A percentile compares a stretch with the other conserved stretches of the same genome.
These are phyloP conservation scores for Microcaecilia unicolor DNA, from an alignment of 2,797 vertebrate species.

Conservation along the genomic window DNA sequence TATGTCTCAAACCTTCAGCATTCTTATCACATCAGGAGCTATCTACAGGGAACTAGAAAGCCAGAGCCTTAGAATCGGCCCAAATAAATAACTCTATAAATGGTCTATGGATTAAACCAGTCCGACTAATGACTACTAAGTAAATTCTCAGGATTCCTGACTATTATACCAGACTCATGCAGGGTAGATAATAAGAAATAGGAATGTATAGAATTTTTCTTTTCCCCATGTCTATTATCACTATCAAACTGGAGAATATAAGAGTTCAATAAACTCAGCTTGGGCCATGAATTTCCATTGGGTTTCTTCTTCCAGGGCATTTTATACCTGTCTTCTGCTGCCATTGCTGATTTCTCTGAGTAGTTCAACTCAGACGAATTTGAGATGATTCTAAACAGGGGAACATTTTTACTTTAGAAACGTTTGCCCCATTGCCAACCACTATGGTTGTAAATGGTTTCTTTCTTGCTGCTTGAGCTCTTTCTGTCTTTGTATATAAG, in stretches of 20 bases:
- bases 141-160: constrained; percentile 16
- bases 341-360: constrained; percentile 11
- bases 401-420: constrained; percentile 4
- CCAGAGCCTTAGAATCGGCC: constrained; percentile 12
- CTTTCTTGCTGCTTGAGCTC: too few relatives aligned
- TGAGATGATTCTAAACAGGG: background rate
- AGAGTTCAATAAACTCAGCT: constrained; percentile 6
- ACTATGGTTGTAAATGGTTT: constrained; percentile 3
- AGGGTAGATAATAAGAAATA: constrained; percentile 12
- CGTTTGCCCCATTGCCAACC: background rate
- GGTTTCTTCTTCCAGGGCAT: background rate
- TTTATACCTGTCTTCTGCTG: constrained; percentile 4
- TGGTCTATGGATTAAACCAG: constrained; percentile 15
- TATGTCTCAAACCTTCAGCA: constrained; percentile 1
- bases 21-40: background rate
- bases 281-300: background rate
- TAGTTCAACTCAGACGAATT: constrained; percentile 13
- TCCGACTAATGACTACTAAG: too few relatives aligned
- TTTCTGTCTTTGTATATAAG: too few relatives aligned
- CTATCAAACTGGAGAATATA: background rate
- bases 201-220: constrained; percentile 17
- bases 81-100: background rate
- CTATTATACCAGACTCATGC: constrained; percentile 19
- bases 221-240: constrained; percentile 13
- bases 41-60: constrained; percentile 4